Evolutionary conservation across 2,797 vertebrate species (phyloP).

Genomic region (Acanthurus tractus): DNA sequence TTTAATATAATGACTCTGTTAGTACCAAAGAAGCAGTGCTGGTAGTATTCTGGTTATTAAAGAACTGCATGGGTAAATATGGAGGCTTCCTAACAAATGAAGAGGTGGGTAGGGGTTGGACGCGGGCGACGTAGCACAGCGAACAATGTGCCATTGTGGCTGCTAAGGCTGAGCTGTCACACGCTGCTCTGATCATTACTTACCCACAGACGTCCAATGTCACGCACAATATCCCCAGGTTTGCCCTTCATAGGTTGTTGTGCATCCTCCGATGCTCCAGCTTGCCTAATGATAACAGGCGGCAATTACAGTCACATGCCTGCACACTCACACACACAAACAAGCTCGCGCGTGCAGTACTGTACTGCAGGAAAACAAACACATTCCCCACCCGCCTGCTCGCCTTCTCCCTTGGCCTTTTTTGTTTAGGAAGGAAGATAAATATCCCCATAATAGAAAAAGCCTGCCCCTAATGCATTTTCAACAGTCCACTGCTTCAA

Average conservation of each 20-base stretch:
- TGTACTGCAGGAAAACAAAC: conserved; percentile 68
- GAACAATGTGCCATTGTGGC: conserved; percentile 72
- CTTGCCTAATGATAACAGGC: conserved; percentile 77
- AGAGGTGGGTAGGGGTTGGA: conserved; percentile 64
- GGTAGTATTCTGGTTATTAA: conserved; percentile 20
- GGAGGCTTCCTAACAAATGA: conserved; percentile 65
- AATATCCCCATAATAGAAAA: conserved; percentile 83
- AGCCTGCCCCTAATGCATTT: conserved; percentile 81
- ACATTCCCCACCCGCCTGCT: conserved; percentile 50
- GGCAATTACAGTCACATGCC: conserved; percentile 70
- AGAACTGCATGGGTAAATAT: conserved; percentile 33
- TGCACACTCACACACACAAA: conserved; percentile 39
- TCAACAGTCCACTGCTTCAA: conserved; percentile 85
- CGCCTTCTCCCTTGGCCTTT: conserved; percentile 72
- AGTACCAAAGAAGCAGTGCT: conserved; percentile 35
- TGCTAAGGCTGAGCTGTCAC: conserved; percentile 67
- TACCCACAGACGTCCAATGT: conserved; percentile 80
- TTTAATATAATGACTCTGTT: conserved; percentile 62
- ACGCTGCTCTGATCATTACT: conserved; percentile 79
- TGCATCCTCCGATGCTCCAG: conserved; percentile 69
- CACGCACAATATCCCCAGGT: conserved; percentile 80
- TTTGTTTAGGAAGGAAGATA: conserved; percentile 83
- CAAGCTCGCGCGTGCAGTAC: conserved; percentile 35
- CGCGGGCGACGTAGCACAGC: conserved; percentile 47
- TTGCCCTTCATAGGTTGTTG: conserved; percentile 82